Evolutionary conservation across 1,140 invertebrate species (phyloP), one percentile per base, ranked within the genome.

Genomic region (Micrasema minimum): DNA sequence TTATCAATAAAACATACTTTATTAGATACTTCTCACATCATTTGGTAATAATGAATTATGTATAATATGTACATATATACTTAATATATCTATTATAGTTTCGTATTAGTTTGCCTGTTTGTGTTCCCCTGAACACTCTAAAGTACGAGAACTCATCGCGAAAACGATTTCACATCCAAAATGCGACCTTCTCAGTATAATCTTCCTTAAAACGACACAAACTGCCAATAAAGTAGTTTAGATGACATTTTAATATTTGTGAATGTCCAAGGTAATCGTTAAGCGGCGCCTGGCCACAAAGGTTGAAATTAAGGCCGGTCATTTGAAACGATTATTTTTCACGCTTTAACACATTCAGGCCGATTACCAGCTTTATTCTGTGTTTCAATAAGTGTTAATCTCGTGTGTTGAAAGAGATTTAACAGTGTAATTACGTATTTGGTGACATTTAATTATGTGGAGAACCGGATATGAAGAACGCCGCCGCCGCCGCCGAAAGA

Each of bases 351-450:
- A 41, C 55, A 16, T 38, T 41, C 2, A 59, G 55, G 14, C 14
- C 55, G 35, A 41, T 59, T 59, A 38, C 38, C n/a, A 22, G 14
- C 14, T 59, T 41, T 22, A 12, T 59, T 16, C 38, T 35, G n/a
- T 41, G 16, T 59, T 41, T 43, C 18, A 59, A 59, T 59, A 59
- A 59, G 37, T 59, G 55, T 59, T 59, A 59, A 41, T 59, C 55
- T 38, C 20, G 26, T 16, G n/a, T 31, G 2, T 48, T 16, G 16
- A 48, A 20, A 16, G 16, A 7, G 7, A 4, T 31, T 31, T 31
- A 31, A 31, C 26, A 31, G 26, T 31, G 26, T 31, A 31, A 31
- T 31, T 4, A 31, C 7, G 26, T 31, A 45, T 45, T 45, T 45
- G 11, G 41, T 45, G 41, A 45, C 41, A 16, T 45, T 45, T 31